Percentiles rank a stretch among this genome's conserved stretches.
phyloP scores from a whole-genome alignment of 1,140 invertebrate genomes.

The Aphelenchoides besseyi region DNA sequence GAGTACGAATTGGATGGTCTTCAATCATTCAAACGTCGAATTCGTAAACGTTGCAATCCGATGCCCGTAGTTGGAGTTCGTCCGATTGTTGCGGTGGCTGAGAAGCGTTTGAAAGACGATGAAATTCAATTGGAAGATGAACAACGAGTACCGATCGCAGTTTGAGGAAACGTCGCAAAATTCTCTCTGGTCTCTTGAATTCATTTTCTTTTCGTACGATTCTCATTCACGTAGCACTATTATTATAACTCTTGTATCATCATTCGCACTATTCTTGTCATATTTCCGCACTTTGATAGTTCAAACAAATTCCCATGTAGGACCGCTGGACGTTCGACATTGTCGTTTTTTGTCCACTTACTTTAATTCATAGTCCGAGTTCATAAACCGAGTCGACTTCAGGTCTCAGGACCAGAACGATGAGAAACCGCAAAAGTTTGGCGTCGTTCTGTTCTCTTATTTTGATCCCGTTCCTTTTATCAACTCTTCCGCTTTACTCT shows the following conservation, averaged over 20 bases:
- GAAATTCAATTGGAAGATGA: neutral
- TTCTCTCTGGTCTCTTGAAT: neutral
- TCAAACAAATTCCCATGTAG: neutral
- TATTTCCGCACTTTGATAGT: neutral
- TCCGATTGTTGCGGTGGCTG: neutral
- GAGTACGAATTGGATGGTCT: neutral
- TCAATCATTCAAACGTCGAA: neutral
- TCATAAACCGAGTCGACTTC: conserved; percentile 1
- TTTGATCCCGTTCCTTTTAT: neutral
- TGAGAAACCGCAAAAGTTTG: too few relatives aligned
- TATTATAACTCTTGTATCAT: neutral
- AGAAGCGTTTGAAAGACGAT: neutral
- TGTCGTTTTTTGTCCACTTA: neutral
- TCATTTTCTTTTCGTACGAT: too few relatives aligned
- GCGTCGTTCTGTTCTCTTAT: neutral
- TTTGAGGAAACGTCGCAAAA: neutral
- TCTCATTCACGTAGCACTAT: neutral
- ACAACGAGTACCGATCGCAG: neutral
- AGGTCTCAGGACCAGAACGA: neutral
- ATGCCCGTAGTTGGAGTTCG: neutral
- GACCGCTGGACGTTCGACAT: neutral
- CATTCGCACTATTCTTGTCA: neutral
- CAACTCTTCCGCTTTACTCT: neutral
- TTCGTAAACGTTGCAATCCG: neutral
- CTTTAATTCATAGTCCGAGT: neutral